Base-by-base conservation (phyloP, 2,113 vertebrate species). In the Nesoenas mayeri region DNA sequence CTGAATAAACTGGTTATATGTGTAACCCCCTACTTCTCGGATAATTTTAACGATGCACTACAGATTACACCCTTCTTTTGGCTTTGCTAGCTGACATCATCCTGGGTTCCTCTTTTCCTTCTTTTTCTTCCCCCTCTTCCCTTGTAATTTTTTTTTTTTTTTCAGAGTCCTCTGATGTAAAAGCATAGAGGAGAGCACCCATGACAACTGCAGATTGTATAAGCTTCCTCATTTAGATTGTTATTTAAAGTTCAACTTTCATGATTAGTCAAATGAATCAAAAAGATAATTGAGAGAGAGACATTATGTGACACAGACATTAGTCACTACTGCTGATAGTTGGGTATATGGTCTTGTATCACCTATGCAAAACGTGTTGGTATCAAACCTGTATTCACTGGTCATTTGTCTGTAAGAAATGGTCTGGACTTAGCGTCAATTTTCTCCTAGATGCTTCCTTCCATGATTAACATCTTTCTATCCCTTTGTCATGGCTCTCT, bases 221-320 rank as follows among this genome's bases (percentile, higher is more conserved):
- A 91, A 85, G 51, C 69, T 38, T 91, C 92, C 75, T 95, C 95
- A 95, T 96, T 95, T 96, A 97, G 88, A 77, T n/a, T 94, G 69
- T 92, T 95, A 96, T 93, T 97, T 96, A 94, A 96, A 97, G 97
- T 96, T 97, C 89, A 96, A 71, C 78, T 95, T 85, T 89, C 95
- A 71, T 91, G 95, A 96, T 96, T 93, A 96, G 89, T 92, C 86
- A 72, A 87, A 96, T 78, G 80, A 93, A 92, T 95, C 85, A 95
- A 88, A 84, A 89, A 62, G 74, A 77, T 86, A 86, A 95, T 78
- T 93, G 88, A 93, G 87, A 87, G 47, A 91, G 75, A 87, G 47
- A 91, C 72, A 57, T 58, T 80, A 86, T 88, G 80, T 84, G 94
- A 96, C 79, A 96, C 57, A 73, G 73, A 73, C 56, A 31, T 95